Evolutionary conservation across 1,140 invertebrate genomes (phyloP).

Genomic region (Brachionus plicatilis): DNA sequence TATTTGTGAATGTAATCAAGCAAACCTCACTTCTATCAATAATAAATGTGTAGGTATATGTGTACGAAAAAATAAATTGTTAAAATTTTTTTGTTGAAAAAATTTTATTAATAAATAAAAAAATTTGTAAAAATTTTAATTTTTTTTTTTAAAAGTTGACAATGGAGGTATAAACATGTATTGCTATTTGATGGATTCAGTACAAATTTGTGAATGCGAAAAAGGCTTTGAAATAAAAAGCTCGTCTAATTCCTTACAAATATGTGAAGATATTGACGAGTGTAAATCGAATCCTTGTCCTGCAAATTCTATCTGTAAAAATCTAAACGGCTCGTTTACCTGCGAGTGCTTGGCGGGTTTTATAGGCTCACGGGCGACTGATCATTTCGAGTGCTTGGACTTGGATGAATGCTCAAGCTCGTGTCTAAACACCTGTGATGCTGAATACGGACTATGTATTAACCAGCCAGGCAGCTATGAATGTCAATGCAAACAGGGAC

Average conservation of each 20-base stretch:
- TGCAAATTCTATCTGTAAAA: not conserved
- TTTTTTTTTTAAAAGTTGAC: not conserved
- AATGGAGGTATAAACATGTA: conserved; percentile 4
- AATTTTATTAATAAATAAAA: not conserved
- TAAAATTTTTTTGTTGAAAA: not conserved
- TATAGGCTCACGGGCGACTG: not conserved
- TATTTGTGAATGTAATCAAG: not conserved
- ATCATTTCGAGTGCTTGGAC: not conserved
- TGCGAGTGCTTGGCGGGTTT: conserved; percentile 11
- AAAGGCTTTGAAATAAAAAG: conserved; percentile 32
- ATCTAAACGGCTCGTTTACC: not conserved
- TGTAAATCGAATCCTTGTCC: not conserved
- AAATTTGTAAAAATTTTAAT: not conserved
- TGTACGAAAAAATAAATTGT: not conserved
- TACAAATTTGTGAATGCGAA: conserved; percentile 14
- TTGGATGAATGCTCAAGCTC: conserved; percentile 20
- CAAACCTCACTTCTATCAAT: not conserved
- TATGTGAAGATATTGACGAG: conserved; percentile 22
- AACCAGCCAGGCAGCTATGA: not conserved
- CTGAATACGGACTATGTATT: not conserved
- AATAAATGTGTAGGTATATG: conserved; percentile 33
- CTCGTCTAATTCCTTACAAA: not conserved
- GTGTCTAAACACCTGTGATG: conserved; percentile 16
- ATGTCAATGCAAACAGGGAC: not conserved
- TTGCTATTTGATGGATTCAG: not conserved